Evolutionary conservation across 2,113 vertebrate genomes (phyloP).

Genomic region (Bufo bufo): DNA sequence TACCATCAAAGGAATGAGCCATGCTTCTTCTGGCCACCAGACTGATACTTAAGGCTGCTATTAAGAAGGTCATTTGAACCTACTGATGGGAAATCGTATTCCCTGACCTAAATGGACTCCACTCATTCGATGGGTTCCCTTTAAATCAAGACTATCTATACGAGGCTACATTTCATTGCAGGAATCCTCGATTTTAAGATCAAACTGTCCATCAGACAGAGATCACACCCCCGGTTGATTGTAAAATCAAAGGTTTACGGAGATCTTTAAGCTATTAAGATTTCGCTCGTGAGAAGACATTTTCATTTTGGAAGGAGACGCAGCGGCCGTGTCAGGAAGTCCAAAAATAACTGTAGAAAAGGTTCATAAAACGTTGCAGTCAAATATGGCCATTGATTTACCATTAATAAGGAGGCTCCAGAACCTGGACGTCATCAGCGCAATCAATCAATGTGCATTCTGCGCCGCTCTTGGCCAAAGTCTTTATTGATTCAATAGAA

Average conservation of each 20-base stretch:
- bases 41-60: neutral
- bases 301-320: slow-evolving; percentile 2
- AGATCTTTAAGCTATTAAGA: slow-evolving; percentile 10
- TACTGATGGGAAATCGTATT: too few relatives aligned
- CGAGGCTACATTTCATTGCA: neutral
- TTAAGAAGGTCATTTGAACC: too few relatives aligned
- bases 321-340: neutral
- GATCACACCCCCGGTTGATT: neutral
- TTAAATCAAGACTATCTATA: neutral
- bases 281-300: neutral
- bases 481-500: slow-evolving; percentile 59
- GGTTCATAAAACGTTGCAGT: slow-evolving; percentile 53
- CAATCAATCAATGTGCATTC: slow-evolving; percentile 59
- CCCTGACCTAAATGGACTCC: neutral
- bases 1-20: neutral
- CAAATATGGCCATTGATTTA: slow-evolving; percentile 65
- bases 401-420: slow-evolving; percentile 64
- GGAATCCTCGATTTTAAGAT: neutral
- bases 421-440: slow-evolving; percentile 58
- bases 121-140: neutral
- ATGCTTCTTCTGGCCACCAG: neutral
- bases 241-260: slow-evolving; percentile 24
- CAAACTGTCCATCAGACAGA: neutral
- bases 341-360: slow-evolving; percentile 48
- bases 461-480: slow-evolving; percentile 51